phyloP scores from a whole-genome alignment of 2,797 vertebrate species.

The Cheirogaleus major region DNA sequence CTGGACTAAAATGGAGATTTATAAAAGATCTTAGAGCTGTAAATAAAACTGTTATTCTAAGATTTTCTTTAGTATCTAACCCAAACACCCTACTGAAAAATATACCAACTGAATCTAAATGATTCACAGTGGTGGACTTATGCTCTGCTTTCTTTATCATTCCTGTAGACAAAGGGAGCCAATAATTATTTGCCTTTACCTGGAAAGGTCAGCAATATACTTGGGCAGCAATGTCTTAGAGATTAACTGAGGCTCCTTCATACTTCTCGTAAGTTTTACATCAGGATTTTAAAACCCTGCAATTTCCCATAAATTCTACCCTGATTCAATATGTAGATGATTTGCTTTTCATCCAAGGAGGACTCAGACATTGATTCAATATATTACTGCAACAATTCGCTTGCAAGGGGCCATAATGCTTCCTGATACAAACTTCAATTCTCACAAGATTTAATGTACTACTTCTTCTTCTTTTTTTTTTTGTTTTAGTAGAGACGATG shows the following conservation, averaged over 20 bases:
- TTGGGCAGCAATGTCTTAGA: neutral
- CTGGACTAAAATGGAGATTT: neutral
- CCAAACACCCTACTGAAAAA: neutral
- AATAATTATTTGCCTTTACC: neutral
- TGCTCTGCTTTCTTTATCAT: neutral
- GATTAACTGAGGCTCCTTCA: neutral
- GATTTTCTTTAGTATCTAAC: neutral
- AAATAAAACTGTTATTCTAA: neutral
- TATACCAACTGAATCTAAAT: neutral
- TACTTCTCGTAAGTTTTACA: neutral
- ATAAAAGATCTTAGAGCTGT: neutral
- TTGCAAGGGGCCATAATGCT: slow-evolving; percentile 78
- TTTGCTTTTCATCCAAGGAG: neutral
- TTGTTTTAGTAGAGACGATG: too few species aligned
- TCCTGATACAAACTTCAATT: slow-evolving; percentile 8
- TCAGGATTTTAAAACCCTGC: neutral
- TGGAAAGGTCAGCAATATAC: neutral
- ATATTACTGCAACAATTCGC: neutral
- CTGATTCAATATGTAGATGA: neutral
- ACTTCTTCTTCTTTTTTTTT: too few species aligned
- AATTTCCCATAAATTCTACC: neutral
- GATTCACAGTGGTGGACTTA: neutral
- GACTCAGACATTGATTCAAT: neutral
- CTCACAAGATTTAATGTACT: neutral
- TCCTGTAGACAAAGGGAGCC: neutral